phyloP scores from a whole-genome alignment of 2,888 invertebrate genomes.

The Steinernema carpocapsae region DNA sequence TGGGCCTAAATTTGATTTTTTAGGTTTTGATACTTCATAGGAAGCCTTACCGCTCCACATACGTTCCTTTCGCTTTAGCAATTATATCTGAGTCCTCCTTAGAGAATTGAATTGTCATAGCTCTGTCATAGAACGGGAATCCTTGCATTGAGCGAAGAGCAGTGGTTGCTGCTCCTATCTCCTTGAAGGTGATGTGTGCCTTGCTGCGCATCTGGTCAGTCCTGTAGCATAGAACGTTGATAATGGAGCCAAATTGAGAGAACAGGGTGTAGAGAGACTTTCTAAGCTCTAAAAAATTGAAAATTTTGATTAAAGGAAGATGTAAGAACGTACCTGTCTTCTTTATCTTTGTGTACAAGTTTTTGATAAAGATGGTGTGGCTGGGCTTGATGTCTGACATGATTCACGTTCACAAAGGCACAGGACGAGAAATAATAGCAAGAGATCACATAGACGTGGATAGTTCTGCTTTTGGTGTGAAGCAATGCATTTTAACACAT shows the following conservation, averaged over 20 bases:
- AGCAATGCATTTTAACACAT: no score
- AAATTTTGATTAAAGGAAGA: background rate
- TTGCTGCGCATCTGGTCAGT: constrained; percentile 97
- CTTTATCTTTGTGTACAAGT: constrained; percentile 97
- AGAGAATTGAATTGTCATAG: constrained; percentile 95
- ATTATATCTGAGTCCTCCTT: constrained; percentile 94
- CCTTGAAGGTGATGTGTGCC: constrained; percentile 68
- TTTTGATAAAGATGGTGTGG: constrained; percentile 98
- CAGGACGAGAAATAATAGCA: no score
- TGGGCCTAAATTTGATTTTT: background rate
- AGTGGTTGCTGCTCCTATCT: constrained; percentile 81
- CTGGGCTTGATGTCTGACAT: constrained; percentile 76
- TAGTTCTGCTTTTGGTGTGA: no score
- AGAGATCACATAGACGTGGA: no score
- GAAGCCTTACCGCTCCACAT: constrained; percentile 89
- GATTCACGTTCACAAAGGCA: no score
- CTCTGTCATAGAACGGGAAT: constrained; percentile 99
- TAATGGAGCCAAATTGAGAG: constrained; percentile 97
- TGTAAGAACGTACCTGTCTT: constrained; percentile 78
- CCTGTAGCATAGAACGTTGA: constrained; percentile 94
- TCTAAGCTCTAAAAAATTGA: constrained; percentile 78
- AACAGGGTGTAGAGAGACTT: constrained; percentile 98
- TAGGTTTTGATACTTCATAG: no score
- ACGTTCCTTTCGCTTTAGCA: constrained; percentile 96
- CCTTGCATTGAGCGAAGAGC: constrained; percentile 98